Evolutionary conservation across 1,140 invertebrate genomes (phyloP), one percentile per base, ranked within the genome.

Genomic region (Aphelenchoides avenae): DNA sequence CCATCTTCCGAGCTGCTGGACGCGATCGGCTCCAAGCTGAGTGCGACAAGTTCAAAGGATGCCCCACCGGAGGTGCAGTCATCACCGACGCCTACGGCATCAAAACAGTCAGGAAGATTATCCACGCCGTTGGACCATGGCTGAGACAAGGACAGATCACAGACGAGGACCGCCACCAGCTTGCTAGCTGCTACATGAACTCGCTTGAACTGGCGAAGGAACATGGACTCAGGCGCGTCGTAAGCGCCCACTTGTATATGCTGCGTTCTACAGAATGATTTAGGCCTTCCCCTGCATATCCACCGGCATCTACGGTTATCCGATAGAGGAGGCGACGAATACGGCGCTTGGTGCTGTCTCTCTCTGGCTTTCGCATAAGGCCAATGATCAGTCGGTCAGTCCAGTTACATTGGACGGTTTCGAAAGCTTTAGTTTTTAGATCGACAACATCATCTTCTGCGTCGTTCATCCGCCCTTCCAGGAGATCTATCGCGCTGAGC

Each of bases 271-370:
- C 20, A 36, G 33, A 15, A 11, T 43, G 41, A 13, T 1, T 49
- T 53, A 53, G 49, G 52, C 57, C 11, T 61, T 61, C 29, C 58
- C 58, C 27, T 64, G 58, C 29, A 64, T 61, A 30, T 64, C 60
- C 15, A 61, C 58, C 5, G 58, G 58, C 13, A 34, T 64, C 27
- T 61, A 61, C 27, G 29, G 31, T 22, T 61, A 50, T 48, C 58
- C 58, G 5, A 64, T 44, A 18, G 40, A 27, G 29, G 58, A 65
- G n/a, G 59, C 58, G 15, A 27, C 49, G 6, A 18, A 39, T 39
- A 62, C 62, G 24, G 57, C 57, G 9, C 24, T 60, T 3, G 37
- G 29, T 24, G 51, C 60, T 26, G 50, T 46, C 18, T 26, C 7
- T 5, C 34, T 26, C 15, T 57, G 55, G 55, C 34, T 57, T 13